phyloP scores from a whole-genome alignment of 2,113 vertebrate genomes.

The Spheniscus mendiculus region DNA sequence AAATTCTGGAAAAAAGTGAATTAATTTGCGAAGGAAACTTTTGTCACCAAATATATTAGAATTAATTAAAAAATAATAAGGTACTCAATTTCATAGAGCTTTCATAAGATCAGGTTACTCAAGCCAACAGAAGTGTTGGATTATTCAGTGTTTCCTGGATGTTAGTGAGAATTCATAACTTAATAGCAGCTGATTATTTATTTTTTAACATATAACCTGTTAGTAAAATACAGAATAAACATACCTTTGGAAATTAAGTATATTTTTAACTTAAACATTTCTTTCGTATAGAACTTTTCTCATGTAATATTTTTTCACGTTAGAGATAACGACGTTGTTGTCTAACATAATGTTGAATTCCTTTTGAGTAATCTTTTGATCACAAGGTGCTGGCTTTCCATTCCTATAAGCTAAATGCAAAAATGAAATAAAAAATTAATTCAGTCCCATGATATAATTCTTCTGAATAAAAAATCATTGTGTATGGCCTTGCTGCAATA shows the following conservation, averaged over 20 bases:
- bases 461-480: background rate
- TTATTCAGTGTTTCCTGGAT: background rate
- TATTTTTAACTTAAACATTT: background rate
- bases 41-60: background rate
- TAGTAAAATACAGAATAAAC: background rate
- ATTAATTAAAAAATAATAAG: background rate
- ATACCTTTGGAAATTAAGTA: background rate
- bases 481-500: background rate
- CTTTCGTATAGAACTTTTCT: background rate
- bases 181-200: background rate
- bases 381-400: background rate
- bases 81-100: background rate
- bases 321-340: background rate
- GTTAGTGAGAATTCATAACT: background rate
- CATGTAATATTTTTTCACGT: background rate
- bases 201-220: background rate
- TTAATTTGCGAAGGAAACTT: background rate
- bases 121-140: background rate
- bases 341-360: background rate
- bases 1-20: background rate
- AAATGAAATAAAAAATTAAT: background rate
- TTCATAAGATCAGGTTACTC: background rate
- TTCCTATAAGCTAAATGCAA: background rate
- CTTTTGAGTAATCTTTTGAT: background rate
- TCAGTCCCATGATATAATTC: background rate